Conservation (phyloP, 2,888 invertebrate species). For the Amphipoea oculea region DNA sequence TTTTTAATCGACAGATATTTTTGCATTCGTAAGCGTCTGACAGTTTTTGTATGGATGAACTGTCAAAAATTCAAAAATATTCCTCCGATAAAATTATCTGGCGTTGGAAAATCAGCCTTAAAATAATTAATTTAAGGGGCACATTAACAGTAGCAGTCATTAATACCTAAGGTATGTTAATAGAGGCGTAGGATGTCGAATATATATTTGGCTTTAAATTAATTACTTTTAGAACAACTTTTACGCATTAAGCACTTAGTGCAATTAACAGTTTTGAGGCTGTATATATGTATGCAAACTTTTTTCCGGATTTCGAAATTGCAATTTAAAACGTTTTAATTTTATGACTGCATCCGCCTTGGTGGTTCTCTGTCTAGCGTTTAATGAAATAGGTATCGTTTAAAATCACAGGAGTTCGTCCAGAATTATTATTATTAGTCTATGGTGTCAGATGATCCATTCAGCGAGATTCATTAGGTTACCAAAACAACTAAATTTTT, state of each 20-base stretch:
- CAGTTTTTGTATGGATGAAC: no score
- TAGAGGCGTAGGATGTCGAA: conserved; percentile 19
- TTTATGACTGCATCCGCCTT: neutral
- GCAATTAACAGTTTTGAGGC: conserved; percentile 24
- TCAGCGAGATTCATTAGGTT: neutral
- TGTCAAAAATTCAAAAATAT: no score
- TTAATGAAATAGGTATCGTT: neutral
- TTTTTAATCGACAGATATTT: no score
- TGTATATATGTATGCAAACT: neutral
- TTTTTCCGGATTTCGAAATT: conserved; percentile 18
- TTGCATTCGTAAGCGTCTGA: no score
- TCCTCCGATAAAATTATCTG: no score
- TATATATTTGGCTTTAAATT: conserved; percentile 10
- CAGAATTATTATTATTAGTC: neutral
- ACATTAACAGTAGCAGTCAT: conserved; percentile 10
- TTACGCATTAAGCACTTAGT: conserved; percentile 20
- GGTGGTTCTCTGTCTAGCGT: neutral
- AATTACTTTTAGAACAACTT: conserved; percentile 6
- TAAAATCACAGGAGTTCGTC: neutral
- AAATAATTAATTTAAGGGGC: conserved; percentile 30
- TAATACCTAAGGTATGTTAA: conserved; percentile 23
- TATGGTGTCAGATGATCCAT: neutral
- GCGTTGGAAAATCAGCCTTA: neutral
- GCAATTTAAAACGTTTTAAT: neutral
- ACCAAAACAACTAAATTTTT: neutral